Evolutionary conservation across 2,888 invertebrate genomes (phyloP).

Genomic region (Lasioglossum pauxillum): DNA sequence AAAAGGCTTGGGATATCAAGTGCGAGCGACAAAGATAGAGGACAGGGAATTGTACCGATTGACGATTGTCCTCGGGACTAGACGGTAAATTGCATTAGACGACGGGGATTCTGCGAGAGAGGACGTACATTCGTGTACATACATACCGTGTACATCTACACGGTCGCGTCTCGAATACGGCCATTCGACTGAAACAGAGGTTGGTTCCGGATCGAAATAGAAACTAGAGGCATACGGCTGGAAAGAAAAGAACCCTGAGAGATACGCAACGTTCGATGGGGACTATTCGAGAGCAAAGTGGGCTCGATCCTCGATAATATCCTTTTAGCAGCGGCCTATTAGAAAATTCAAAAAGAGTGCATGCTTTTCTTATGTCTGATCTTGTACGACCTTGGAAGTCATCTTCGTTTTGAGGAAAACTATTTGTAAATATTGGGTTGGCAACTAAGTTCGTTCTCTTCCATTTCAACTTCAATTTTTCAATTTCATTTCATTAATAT

Average conservation of each 20-base stretch:
- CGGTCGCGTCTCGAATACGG: conserved; percentile 37
- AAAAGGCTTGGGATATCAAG: conserved; percentile 26
- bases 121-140: conserved; percentile 9
- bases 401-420: no score
- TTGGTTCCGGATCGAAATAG: conserved; percentile 58
- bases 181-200: conserved; percentile 51
- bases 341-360: not conserved
- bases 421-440: no score
- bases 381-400: no score
- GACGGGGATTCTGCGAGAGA: conserved; percentile 28
- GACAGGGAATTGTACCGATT: conserved; percentile 27
- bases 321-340: not conserved
- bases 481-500: no score
- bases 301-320: not conserved
- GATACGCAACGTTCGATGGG: not conserved
- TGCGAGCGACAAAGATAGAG: not conserved
- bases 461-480: no score
- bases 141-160: not conserved
- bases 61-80: conserved; percentile 45
- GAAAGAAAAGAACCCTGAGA: conserved; percentile 5
- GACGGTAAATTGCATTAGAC: conserved; percentile 65
- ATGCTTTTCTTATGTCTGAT: no score
- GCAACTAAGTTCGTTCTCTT: no score
- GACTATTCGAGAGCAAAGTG: conserved; percentile 3
- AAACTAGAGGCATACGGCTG: conserved; percentile 20